Percentiles rank a stretch among this genome's conserved stretches.
phyloP scores from a whole-genome alignment of 2,888 invertebrate genomes.

The Melieria crassipennis region DNA sequence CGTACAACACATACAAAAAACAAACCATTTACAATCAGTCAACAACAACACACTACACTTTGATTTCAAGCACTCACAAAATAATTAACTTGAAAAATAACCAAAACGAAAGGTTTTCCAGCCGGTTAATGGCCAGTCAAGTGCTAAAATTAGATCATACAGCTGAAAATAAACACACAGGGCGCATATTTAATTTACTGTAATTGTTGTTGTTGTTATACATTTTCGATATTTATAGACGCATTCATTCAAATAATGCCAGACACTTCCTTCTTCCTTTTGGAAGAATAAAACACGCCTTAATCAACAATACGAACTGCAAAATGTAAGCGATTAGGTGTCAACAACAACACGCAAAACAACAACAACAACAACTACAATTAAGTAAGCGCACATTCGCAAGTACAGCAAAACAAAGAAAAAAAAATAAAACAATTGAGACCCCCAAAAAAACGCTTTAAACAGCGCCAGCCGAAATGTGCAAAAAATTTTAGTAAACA shows the following conservation, averaged over 20 bases:
- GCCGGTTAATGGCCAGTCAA: not conserved
- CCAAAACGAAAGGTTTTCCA: not conserved
- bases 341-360: not conserved
- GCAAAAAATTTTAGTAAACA: conserved; percentile 19
- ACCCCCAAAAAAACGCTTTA: not conserved
- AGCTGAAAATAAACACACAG: conserved; percentile 10
- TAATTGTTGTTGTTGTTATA: conserved; percentile 7
- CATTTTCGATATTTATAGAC: not conserved
- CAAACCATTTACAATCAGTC: not conserved
- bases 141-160: conserved; percentile 17
- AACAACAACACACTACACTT: not conserved
- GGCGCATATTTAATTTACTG: not conserved
- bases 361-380: not conserved
- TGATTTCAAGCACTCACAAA: not conserved
- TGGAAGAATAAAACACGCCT: too few species aligned
- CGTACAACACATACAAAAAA: not conserved
- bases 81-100: not conserved
- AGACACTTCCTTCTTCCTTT: not conserved
- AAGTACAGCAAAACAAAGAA: conserved; percentile 5
- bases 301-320: not conserved
- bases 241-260: not conserved
- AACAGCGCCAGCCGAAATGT: not conserved
- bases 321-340: not conserved
- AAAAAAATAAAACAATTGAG: conserved; percentile 10
- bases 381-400: not conserved